Percentiles rank a stretch among this genome's conserved stretches.
Evolutionary conservation across 1,140 invertebrate genomes (phyloP).

Genomic region (Cydia splendana): DNA sequence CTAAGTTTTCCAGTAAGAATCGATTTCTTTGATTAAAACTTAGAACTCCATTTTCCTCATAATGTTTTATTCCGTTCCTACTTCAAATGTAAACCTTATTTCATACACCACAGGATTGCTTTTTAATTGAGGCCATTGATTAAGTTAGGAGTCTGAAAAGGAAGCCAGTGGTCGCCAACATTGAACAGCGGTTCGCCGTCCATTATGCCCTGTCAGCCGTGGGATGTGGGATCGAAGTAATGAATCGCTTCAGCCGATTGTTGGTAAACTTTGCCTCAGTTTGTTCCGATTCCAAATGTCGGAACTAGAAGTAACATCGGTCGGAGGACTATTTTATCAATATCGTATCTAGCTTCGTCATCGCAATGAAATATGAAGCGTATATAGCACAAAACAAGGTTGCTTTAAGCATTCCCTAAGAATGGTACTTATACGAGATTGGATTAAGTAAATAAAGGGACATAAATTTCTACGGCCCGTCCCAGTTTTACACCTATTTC

Average conservation of each 20-base stretch:
- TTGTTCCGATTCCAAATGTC: neutral
- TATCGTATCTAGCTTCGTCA: neutral
- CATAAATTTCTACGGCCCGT: conserved; percentile 6
- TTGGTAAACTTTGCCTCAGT: conserved; percentile 2
- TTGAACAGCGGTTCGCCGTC: conserved; percentile 19
- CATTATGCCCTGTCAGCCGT: conserved; percentile 23
- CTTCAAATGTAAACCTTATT: neutral
- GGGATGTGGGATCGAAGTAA: conserved; percentile 6
- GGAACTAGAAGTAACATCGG: neutral
- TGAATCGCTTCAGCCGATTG: conserved; percentile 16
- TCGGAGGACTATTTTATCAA: neutral
- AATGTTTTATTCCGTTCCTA: neutral
- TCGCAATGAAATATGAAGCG: neutral
- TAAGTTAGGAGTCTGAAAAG: neutral
- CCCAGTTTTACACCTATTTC: conserved; percentile 19
- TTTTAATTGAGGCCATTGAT: neutral
- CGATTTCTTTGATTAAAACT: neutral
- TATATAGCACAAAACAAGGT: neutral
- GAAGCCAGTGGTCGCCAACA: neutral
- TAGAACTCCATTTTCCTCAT: neutral
- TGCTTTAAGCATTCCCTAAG: neutral
- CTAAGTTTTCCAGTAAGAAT: neutral
- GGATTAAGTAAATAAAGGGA: neutral
- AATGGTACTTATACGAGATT: neutral
- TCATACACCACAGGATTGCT: neutral